These are phyloP conservation scores for Mionectes olivaceus DNA, from an alignment of 2,797 vertebrate genomes.

Conservation along the genomic window DNA sequence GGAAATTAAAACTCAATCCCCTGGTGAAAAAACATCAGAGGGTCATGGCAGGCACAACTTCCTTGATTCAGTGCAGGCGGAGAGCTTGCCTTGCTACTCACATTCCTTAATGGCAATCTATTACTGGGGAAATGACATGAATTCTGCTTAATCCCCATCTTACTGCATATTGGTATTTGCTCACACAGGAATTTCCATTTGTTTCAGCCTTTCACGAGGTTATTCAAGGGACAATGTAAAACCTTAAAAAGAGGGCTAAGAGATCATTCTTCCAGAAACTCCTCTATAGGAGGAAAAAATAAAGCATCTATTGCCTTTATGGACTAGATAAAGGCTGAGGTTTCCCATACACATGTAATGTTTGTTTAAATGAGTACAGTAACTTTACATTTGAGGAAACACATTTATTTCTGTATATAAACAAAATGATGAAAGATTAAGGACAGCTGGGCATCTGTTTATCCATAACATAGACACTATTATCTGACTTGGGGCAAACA, in stretches of 20 bases:
- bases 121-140: not conserved
- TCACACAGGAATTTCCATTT: slow-evolving; percentile 33
- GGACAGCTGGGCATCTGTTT: slow-evolving; percentile 52
- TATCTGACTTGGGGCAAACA: slow-evolving; percentile 41
- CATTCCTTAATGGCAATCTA: slow-evolving; percentile 22
- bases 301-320: not conserved
- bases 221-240: slow-evolving; percentile 32
- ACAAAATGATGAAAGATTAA: slow-evolving; percentile 51
- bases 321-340: slow-evolving; percentile 9
- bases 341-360: not conserved
- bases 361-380: slow-evolving; percentile 48
- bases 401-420: slow-evolving; percentile 53
- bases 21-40: not conserved
- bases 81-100: not conserved
- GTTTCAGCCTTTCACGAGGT: slow-evolving; percentile 3
- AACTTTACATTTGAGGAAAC: slow-evolving; percentile 50
- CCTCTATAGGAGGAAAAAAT: not conserved
- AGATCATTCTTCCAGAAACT: slow-evolving; percentile 35
- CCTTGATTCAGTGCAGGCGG: not conserved
- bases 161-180: not conserved
- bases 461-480: not conserved
- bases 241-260: not conserved
- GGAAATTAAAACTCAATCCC: slow-evolving; percentile 36
- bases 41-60: not conserved
- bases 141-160: slow-evolving; percentile 20